Evolutionary conservation across 2,888 invertebrate species (phyloP).

Genomic region (Carcina quercana): DNA sequence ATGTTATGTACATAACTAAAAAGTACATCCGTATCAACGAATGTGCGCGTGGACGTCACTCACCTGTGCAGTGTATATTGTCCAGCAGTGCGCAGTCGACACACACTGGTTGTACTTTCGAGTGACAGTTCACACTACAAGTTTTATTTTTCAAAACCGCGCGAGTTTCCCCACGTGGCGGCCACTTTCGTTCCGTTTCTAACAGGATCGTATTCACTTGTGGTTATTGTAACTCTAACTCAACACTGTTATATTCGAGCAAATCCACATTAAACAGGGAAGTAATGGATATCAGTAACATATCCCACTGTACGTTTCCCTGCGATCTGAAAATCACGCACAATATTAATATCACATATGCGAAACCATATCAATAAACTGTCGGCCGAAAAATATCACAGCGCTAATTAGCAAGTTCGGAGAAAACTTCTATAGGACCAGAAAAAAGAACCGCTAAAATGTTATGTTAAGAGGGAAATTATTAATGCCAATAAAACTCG

Average conservation of each 20-base stretch:
- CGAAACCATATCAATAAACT: conserved; percentile 20
- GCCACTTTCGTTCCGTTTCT: conserved; percentile 63
- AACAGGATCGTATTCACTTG: conserved; percentile 63
- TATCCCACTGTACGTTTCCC: conserved; percentile 47
- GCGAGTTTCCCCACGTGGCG: conserved; percentile 55
- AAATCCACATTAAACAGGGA: conserved; percentile 60
- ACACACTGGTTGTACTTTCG: conserved; percentile 33
- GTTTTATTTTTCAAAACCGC: conserved; percentile 53
- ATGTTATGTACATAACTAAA: too few relatives aligned
- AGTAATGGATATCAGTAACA: conserved; percentile 59
- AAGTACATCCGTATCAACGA: too few relatives aligned
- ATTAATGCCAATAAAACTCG: conserved; percentile 30
- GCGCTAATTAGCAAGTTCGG: conserved; percentile 19
- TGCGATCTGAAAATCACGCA: conserved; percentile 59
- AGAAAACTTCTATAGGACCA: too few relatives aligned
- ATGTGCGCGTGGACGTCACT: too few relatives aligned
- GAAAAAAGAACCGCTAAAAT: conserved; percentile 10
- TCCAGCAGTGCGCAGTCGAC: conserved; percentile 13
- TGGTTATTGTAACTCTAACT: conserved; percentile 67
- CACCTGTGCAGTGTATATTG: conserved; percentile 5
- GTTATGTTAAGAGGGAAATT: too few relatives aligned
- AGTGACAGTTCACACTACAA: conserved; percentile 28
- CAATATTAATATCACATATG: conserved; percentile 30
- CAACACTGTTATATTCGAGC: conserved; percentile 50
- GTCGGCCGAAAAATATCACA: conserved; percentile 31